phyloP scores from a whole-genome alignment of 37 sponge, comb jelly and placozoan species.

The Halichondria panicea region DNA sequence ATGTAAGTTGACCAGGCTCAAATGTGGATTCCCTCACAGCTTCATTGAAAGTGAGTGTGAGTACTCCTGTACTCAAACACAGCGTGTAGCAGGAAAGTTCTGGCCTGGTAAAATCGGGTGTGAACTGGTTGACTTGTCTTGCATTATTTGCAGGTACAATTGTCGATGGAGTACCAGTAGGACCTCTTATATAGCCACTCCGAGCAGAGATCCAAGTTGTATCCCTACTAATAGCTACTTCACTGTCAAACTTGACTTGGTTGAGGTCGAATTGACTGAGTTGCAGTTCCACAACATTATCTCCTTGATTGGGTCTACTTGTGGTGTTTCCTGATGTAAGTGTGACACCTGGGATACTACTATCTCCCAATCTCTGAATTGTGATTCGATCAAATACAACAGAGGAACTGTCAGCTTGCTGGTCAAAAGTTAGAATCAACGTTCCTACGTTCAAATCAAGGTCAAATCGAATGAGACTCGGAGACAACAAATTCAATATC shows the following conservation, averaged over 20 bases:
- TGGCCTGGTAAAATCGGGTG: slow-evolving; percentile 77
- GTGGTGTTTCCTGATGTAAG: slow-evolving; percentile 52
- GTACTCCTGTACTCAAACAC: slow-evolving; percentile 62
- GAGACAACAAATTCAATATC: slow-evolving; percentile 44
- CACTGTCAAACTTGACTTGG: slow-evolving; percentile 60
- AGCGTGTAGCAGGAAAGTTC: slow-evolving; percentile 52
- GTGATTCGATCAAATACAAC: slow-evolving; percentile 49
- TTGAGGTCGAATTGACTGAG: slow-evolving; percentile 63
- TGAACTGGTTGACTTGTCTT: slow-evolving; percentile 57
- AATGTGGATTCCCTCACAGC: slow-evolving; percentile 69
- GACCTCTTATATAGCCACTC: slow-evolving; percentile 64
- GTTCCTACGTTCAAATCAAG: slow-evolving; percentile 70
- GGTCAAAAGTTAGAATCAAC: slow-evolving; percentile 68
- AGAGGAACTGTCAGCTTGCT: slow-evolving; percentile 54
- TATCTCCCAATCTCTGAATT: slow-evolving; percentile 36
- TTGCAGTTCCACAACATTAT: slow-evolving; percentile 17
- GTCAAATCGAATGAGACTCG: slow-evolving; percentile 50
- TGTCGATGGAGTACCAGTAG: slow-evolving; percentile 53
- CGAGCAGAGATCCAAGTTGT: slow-evolving; percentile 76
- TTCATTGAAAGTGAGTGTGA: slow-evolving; percentile 80
- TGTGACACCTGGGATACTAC: slow-evolving; percentile 28
- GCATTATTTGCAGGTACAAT: slow-evolving; percentile 52
- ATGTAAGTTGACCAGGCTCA: slow-evolving; percentile 74
- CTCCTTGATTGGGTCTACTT: not conserved
- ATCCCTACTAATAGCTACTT: slow-evolving; percentile 51